These are phyloP conservation scores for Ophiodon elongatus DNA, from an alignment of 2,113 vertebrate genomes.

Conservation along the genomic window DNA sequence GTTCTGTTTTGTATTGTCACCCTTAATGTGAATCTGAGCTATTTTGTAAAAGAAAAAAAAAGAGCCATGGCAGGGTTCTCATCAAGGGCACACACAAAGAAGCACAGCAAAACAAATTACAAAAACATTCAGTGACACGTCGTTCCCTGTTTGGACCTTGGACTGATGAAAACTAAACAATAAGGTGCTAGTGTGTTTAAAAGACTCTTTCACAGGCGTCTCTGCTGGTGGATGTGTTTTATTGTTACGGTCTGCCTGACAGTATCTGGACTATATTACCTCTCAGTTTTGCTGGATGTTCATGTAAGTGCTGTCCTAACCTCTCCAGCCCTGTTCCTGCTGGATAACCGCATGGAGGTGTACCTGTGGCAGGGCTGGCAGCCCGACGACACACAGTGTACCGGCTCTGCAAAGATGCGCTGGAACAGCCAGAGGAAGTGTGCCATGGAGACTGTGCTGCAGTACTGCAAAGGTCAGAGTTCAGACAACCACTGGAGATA, in stretches of 20 bases:
- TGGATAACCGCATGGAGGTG: constrained; percentile 88
- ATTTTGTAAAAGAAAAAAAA: background rate
- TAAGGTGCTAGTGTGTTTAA: background rate
- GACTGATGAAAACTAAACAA: background rate
- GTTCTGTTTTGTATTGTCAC: too few species aligned
- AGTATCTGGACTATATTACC: background rate
- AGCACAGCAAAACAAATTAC: background rate
- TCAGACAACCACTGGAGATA: background rate
- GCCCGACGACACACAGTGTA: constrained; percentile 79
- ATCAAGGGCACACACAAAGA: background rate
- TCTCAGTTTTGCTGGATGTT: background rate
- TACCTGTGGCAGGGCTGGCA: constrained; percentile 88
- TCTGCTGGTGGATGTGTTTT: background rate
- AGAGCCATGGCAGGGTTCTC: background rate
- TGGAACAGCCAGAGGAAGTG: constrained; percentile 88
- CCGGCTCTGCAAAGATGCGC: constrained; percentile 85
- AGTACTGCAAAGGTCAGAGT: constrained; percentile 86
- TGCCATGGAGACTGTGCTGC: constrained; percentile 86
- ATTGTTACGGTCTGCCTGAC: background rate
- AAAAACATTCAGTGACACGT: background rate
- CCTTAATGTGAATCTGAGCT: background rate
- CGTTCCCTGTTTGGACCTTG: background rate
- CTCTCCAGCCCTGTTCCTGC: constrained; percentile 81
- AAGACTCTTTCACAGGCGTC: background rate
- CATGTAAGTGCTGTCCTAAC: background rate